Evolutionary conservation across 2,888 invertebrate species (phyloP).

Genomic region (Endotricha flammealis): DNA sequence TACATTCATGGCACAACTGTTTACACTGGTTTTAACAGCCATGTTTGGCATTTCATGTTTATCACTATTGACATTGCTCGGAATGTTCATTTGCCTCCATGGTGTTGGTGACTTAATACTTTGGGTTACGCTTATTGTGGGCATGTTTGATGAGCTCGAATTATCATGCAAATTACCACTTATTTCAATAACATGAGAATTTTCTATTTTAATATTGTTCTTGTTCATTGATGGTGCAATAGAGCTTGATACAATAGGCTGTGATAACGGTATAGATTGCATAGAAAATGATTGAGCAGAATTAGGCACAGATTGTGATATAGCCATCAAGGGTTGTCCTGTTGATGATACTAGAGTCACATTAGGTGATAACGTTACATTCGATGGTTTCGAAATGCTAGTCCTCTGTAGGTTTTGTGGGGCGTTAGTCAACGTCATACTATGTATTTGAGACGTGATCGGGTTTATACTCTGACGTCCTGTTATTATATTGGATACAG

Average conservation of each 20-base stretch:
- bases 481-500: slow-evolving; percentile 47
- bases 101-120: slow-evolving; percentile 68
- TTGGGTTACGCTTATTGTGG: slow-evolving; percentile 70
- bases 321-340: slow-evolving; percentile 71
- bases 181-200: slow-evolving; percentile 69
- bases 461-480: slow-evolving; percentile 67
- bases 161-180: slow-evolving; percentile 66
- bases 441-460: slow-evolving; percentile 69
- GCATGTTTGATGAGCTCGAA: slow-evolving; percentile 48
- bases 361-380: slow-evolving; percentile 63
- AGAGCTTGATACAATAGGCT: slow-evolving; percentile 71
- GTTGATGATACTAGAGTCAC: slow-evolving; percentile 67
- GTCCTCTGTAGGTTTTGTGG: slow-evolving; percentile 54
- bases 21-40: slow-evolving; percentile 47
- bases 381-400: slow-evolving; percentile 51
- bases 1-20: slow-evolving; percentile 47
- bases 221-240: slow-evolving; percentile 60
- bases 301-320: slow-evolving; percentile 64
- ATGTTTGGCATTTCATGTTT: slow-evolving; percentile 61
- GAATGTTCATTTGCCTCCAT: slow-evolving; percentile 57
- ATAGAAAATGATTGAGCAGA: slow-evolving; percentile 55
- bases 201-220: slow-evolving; percentile 62
- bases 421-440: slow-evolving; percentile 58
- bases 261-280: slow-evolving; percentile 67
- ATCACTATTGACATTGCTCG: slow-evolving; percentile 38